Evolutionary conservation across 1,140 invertebrate genomes (phyloP).

Genomic region (Antheraea mylitta): DNA sequence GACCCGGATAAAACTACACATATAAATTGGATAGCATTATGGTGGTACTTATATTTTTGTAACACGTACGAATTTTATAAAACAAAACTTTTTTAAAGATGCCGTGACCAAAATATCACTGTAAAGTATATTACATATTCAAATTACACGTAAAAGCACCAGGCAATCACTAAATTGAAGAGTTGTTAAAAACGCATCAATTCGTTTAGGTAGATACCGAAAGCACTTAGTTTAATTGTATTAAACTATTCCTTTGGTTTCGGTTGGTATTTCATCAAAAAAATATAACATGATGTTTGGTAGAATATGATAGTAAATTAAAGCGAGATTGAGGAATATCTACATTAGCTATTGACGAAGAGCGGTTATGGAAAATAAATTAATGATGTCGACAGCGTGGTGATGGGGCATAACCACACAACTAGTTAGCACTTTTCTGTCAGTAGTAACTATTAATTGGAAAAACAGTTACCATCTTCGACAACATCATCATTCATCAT

Average conservation of each 20-base stretch:
- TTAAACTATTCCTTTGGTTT: constrained; percentile 1
- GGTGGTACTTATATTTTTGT: too few species aligned
- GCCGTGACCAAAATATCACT: background rate
- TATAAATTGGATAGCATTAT: too few species aligned
- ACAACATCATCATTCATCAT: too few species aligned
- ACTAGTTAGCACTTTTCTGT: too few species aligned
- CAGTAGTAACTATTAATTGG: too few species aligned
- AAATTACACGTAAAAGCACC: constrained; percentile 15
- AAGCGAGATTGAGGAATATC: background rate
- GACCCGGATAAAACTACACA: too few species aligned
- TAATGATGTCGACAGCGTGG: too few species aligned
- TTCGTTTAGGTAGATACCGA: constrained; percentile 3
- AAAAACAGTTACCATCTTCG: too few species aligned
- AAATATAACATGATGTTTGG: background rate
- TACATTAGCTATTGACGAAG: too few species aligned
- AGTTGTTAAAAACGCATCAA: constrained; percentile 42
- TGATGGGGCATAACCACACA: too few species aligned
- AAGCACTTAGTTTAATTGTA: constrained; percentile 24
- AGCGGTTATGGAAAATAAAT: too few species aligned
- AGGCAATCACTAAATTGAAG: constrained; percentile 24
- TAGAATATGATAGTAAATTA: background rate
- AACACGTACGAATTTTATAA: too few species aligned
- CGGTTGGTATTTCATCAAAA: background rate
- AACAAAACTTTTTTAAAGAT: background rate
- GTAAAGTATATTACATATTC: background rate